Conservation (phyloP, 2,113 vertebrate species). For the Sylvia atricapilla region DNA sequence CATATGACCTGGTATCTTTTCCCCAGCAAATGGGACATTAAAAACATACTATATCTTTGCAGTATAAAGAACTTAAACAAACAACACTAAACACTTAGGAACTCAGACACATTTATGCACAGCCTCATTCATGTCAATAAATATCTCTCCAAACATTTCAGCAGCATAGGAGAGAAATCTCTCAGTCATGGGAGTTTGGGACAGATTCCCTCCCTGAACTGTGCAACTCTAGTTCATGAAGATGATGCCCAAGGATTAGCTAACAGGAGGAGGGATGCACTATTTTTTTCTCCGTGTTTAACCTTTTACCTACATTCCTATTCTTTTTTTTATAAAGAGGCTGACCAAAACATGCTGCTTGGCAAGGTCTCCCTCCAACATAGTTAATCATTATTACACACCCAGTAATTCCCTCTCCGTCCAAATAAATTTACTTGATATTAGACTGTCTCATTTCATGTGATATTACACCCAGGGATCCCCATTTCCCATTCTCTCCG, state of each 20-base stretch:
- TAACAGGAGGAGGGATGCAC: slow-evolving; percentile 13
- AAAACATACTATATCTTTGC: neutral
- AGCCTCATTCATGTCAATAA: neutral
- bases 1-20: neutral
- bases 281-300: neutral
- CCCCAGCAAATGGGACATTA: neutral
- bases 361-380: slow-evolving; percentile 53
- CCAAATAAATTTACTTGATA: slow-evolving; percentile 45
- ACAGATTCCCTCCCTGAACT: neutral
- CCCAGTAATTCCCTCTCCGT: slow-evolving; percentile 50
- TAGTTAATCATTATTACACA: slow-evolving; percentile 66
- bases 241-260: slow-evolving; percentile 41
- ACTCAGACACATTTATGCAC: neutral
- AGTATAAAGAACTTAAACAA: neutral
- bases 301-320: slow-evolving; percentile 63
- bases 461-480: neutral
- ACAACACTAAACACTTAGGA: neutral
- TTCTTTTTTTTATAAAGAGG: slow-evolving; percentile 8
- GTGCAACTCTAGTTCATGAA: neutral
- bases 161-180: neutral
- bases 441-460: neutral
- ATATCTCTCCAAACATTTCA: neutral
- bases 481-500: neutral
- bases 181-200: neutral
- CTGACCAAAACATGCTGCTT: slow-evolving; percentile 55